Evolutionary conservation across 2,113 vertebrate species (phyloP), one percentile per base, ranked within the genome.

Genomic region (Circaetus gallicus): DNA sequence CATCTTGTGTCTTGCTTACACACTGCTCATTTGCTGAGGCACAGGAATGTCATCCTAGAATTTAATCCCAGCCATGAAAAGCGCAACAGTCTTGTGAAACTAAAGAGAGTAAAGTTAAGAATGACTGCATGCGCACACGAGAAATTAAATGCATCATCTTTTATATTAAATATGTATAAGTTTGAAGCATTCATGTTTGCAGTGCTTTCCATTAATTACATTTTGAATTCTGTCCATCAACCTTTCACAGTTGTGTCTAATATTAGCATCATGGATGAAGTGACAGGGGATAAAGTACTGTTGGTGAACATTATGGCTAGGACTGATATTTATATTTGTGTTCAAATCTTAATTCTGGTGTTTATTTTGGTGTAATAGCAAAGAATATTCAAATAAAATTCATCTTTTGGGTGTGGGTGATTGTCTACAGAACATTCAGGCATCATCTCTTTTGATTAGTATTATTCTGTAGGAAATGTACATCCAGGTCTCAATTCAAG

Each of bases 41-140:
- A 66, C 7, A n/a, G 15, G 26, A 81, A 29, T 14, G 17, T 29
- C 11, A 47, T 24, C 12, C 15, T 53, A 29, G 29, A 32, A 63
- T 61, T 77, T 45, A 66, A 88, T 49, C 5, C 2, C n/a, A 80
- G 18, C 2, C 36, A 34, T 17, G 71, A 88, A 83, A 94, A 50
- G 10, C 18, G 2, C 20, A 59, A 61, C 20, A 56, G 10, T 20
- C 15, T 34, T n/a, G 11, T 38, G 62, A 32, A 88, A 26, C 3
- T 82, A 49, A 40, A 16, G 24, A 55, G 22, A 31, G 12, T 31
- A 24, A 55, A 10, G 2, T 63, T 42, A 63, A 58, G 31, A 71
- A 55, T 21, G 31, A 40, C 7, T 20, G 2, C n/a, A 16, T 3
- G n/a, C 28, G 19, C 45, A 69, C 31, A 72, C 0, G 0, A 72